Percentiles rank a stretch among this genome's conserved stretches.
Conservation (phyloP, 2,888 invertebrate species). For the Periphyllus acericola region DNA sequence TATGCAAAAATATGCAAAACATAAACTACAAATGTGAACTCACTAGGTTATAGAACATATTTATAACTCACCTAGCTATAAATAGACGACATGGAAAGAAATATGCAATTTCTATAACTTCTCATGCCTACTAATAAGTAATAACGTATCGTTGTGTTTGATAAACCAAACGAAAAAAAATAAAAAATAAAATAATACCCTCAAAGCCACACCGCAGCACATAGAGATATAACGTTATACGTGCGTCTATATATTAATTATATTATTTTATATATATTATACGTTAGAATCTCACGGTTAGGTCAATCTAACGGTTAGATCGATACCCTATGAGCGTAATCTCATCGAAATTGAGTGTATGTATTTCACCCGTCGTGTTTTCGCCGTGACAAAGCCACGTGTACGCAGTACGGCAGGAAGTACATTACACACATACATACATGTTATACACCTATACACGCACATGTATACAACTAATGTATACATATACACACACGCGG, state of each 20-base stretch:
- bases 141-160: background rate
- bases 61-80: too few species aligned
- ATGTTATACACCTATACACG: background rate
- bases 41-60: too few species aligned
- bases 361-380: background rate
- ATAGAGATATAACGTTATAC: background rate
- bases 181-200: background rate
- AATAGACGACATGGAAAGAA: too few species aligned
- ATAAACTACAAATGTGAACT: too few species aligned
- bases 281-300: too few species aligned
- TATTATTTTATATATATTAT: background rate
- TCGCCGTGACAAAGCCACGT: background rate
- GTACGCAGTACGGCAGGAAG: background rate
- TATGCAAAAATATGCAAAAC: too few species aligned
- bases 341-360: slow-evolving; percentile 4
- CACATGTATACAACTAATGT: background rate
- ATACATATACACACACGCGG: too few species aligned
- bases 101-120: too few species aligned
- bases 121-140: too few species aligned
- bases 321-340: background rate
- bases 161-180: background rate
- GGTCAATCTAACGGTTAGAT: too few species aligned
- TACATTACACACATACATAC: background rate
- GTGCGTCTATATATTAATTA: too few species aligned
- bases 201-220: background rate